A percentile compares a stretch with the other conserved stretches of the same genome.
phyloP scores from a whole-genome alignment of 2,113 vertebrate genomes.

The Silurus glanis region DNA sequence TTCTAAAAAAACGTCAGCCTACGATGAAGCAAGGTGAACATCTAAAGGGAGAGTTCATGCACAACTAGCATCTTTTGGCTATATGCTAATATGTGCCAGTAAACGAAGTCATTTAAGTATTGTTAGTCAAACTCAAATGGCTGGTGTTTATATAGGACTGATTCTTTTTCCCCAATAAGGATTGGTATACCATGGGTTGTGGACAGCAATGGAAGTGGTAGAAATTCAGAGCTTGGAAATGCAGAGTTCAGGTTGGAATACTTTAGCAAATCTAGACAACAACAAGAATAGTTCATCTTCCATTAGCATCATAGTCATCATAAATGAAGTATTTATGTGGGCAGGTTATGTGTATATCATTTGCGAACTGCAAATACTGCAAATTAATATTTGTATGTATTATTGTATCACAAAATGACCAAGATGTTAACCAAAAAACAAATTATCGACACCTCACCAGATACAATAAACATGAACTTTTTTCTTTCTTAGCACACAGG shows the following conservation, averaged over 20 bases:
- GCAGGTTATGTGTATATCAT: neutral
- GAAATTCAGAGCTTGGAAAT: neutral
- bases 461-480: no score
- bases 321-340: neutral
- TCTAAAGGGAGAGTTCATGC: neutral
- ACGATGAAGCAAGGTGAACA: conserved; percentile 52
- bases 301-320: neutral
- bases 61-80: neutral
- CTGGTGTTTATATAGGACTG: no score
- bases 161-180: neutral
- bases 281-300: neutral
- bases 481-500: no score
- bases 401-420: no score
- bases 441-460: no score
- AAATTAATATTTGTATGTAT: neutral
- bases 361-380: neutral
- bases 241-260: neutral
- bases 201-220: neutral
- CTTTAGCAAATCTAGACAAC: neutral
- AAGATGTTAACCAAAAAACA: no score
- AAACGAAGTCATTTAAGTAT: neutral
- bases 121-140: neutral
- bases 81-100: neutral
- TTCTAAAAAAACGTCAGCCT: conserved; percentile 56
- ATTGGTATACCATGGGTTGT: neutral